Conservation (phyloP, 2,113 vertebrate genomes). For the Pedetes capensis region DNA sequence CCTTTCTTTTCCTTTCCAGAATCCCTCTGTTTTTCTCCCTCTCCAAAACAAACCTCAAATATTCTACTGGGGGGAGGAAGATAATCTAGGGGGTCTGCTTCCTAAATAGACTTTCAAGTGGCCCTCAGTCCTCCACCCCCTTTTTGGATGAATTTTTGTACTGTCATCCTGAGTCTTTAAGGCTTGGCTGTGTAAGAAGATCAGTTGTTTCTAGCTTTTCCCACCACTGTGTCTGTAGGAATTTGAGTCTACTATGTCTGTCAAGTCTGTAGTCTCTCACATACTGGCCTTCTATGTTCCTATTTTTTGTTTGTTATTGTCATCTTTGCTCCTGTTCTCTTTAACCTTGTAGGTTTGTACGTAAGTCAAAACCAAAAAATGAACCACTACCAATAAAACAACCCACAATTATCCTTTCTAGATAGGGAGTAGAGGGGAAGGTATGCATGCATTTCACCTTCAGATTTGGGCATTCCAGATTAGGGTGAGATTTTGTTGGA, state of each 20-base stretch:
- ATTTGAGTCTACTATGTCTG: background rate
- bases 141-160: background rate
- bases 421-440: background rate
- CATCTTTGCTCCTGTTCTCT: background rate
- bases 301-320: background rate
- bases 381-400: background rate
- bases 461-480: background rate
- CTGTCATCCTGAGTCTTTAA: background rate
- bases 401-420: background rate
- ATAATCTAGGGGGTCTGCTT: background rate
- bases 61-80: background rate
- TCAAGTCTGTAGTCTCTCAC: background rate
- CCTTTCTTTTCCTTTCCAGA: background rate
- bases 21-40: background rate
- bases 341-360: background rate
- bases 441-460: fast-evolving
- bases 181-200: background rate
- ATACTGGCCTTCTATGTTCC: background rate
- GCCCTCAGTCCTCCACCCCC: background rate
- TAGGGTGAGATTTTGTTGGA: background rate
- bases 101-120: background rate
- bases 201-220: background rate
- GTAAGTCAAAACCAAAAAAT: background rate
- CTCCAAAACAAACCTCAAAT: background rate
- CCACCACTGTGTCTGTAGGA: fast-evolving